Base-by-base conservation (phyloP, 1,140 invertebrate species). In the Matsumurasca onukii region DNA sequence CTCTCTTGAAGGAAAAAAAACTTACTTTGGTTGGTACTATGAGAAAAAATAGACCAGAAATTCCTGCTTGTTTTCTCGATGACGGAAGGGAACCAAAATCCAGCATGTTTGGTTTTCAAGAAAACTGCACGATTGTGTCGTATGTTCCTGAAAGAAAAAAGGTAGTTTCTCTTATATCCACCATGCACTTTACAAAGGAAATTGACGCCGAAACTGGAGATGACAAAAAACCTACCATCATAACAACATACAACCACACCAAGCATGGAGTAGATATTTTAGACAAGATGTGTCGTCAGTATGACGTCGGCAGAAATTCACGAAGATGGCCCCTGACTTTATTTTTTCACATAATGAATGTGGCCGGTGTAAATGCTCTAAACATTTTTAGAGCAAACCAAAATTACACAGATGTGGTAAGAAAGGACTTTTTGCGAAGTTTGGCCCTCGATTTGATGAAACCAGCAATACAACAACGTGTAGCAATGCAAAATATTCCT, bases 211-310 rank as follows among this genome's bases (percentile, higher is more conserved):
- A 20, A 25, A 61, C 22, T 61, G 57, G 30, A 27, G 57, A 61
- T 25, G 20, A 61, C 9, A 13, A 15, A 29, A 25, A 61, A 31
- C 27, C 30, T 12, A 13, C 3, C 2, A 61, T 61, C 9, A 24
- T 61, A 25, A 15, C 30, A 25, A 31, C 30, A 29, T 25, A 25
- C 30, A 61, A 12, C 30, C 9, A 31, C 5, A 34, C 30, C 12
- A 55, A 55, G 24, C 20, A 5, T 31, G 62, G 29, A 3, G 31
- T 64, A 9, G 22, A 64, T 39, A 39, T 64, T 12, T 3, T 64
- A n/a, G 31, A 64, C 31, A 31, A 64, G 31, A 34, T 64, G 31
- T 39, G 62, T 22, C n/a, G 9, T 2, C 17, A 31, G 20, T 64
- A 39, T 27, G 22, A 64, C 30, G 17, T 5, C 30, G 17, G 24